phyloP scores from a whole-genome alignment of 2,797 vertebrate genomes.

The Phoebastria nigripes region DNA sequence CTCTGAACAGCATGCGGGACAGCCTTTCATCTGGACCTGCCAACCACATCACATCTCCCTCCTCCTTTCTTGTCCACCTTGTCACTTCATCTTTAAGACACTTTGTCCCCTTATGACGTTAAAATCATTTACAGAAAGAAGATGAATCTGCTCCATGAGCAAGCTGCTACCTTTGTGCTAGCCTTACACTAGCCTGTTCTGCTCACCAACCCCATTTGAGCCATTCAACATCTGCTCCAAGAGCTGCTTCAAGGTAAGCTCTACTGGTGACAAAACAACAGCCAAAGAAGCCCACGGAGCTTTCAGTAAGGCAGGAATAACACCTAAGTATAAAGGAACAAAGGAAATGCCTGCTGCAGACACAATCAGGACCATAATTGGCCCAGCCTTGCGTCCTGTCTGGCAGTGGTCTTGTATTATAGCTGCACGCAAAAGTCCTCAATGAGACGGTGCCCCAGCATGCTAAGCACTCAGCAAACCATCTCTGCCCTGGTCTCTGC shows the following conservation, averaged over 20 bases:
- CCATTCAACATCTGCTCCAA: not conserved
- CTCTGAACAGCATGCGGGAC: not conserved
- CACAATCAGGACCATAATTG: not conserved
- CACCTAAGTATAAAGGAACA: not conserved
- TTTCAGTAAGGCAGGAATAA: not conserved
- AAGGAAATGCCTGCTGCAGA: not conserved
- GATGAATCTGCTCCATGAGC: not conserved
- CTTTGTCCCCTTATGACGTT: not conserved
- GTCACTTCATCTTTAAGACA: not conserved
- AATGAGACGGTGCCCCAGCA: not conserved
- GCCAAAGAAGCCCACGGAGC: not conserved
- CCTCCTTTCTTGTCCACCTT: not conserved
- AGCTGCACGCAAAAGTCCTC: not conserved
- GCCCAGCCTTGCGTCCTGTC: not conserved
- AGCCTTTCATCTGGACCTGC: not conserved
- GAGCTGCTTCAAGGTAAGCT: not conserved
- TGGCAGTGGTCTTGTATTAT: not conserved
- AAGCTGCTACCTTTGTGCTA: not conserved
- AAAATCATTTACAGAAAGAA: not conserved
- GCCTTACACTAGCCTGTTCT: not conserved
- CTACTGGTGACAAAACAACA: not conserved
- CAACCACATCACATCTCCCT: not conserved
- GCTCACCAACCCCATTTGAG: accelerated
- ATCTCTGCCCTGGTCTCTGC: not conserved
- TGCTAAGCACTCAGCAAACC: not conserved